These are phyloP conservation scores for Pseudorhiza aurosa DNA, from an alignment of 30 jellyfish, hydroid and myxozoan genomes.

Conservation along the genomic window DNA sequence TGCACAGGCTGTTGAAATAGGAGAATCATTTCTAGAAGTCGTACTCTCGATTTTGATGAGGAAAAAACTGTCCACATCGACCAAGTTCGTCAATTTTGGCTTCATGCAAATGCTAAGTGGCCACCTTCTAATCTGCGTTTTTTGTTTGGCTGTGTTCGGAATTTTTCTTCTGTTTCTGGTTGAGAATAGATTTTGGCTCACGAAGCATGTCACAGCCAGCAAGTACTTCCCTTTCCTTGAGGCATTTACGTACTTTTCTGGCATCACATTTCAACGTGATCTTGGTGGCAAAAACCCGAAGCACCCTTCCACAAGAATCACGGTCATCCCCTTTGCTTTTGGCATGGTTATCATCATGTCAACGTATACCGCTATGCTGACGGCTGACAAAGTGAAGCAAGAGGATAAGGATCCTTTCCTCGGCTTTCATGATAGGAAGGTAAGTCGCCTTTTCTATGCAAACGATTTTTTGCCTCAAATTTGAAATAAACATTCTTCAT, in stretches of 20 bases:
- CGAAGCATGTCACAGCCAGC: neutral
- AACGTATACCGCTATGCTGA: constrained; percentile 88
- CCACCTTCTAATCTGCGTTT: constrained; percentile 28
- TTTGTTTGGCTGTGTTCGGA: constrained; percentile 47
- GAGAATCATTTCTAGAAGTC: constrained; percentile 57
- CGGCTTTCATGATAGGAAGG: constrained; percentile 88
- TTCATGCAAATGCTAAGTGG: constrained; percentile 41
- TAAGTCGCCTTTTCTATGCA: too few relatives aligned
- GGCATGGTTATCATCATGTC: constrained; percentile 86
- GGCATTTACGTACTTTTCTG: constrained; percentile 79
- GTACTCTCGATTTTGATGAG: constrained; percentile 56
- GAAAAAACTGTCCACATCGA: neutral
- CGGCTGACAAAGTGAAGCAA: constrained; percentile 75
- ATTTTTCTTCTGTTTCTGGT: constrained; percentile 36
- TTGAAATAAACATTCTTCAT: too few relatives aligned
- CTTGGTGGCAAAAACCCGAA: constrained; percentile 89
- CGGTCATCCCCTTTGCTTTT: constrained; percentile 85
- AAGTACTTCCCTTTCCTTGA: constrained; percentile 49
- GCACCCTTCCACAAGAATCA: constrained; percentile 71
- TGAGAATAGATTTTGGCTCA: constrained; percentile 41
- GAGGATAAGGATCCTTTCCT: constrained; percentile 45
- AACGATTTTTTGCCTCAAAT: too few relatives aligned
- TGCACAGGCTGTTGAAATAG: constrained; percentile 64
- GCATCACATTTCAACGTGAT: constrained; percentile 91
- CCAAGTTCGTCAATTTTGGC: constrained; percentile 40